phyloP scores from a whole-genome alignment of 2,888 invertebrate genomes.

The Spialia ferax region DNA sequence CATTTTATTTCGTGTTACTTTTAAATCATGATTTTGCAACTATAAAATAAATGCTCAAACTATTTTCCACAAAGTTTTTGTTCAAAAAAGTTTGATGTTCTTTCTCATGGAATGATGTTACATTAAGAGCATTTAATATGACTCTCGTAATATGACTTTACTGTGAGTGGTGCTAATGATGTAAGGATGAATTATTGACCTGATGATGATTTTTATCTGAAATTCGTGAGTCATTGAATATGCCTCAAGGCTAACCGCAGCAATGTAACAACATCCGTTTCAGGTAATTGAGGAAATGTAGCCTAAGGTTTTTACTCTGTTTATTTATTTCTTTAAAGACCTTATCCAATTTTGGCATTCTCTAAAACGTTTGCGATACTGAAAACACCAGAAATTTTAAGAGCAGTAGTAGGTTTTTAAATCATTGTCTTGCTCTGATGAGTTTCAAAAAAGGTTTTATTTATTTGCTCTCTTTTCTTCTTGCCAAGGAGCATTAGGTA shows the following conservation, averaged over 20 bases:
- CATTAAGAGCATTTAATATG: too few relatives aligned
- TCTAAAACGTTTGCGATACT: neutral
- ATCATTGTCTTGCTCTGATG: too few relatives aligned
- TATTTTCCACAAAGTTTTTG: too few relatives aligned
- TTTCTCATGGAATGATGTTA: too few relatives aligned
- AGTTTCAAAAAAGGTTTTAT: too few relatives aligned
- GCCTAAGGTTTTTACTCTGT: neutral
- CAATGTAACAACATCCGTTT: conserved; percentile 35
- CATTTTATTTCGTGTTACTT: too few relatives aligned
- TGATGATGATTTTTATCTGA: conserved; percentile 13
- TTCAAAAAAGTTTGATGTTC: too few relatives aligned
- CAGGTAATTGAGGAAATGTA: conserved; percentile 36
- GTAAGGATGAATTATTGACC: neutral
- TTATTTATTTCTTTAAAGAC: neutral
- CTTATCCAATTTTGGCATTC: neutral
- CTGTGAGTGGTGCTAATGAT: neutral
- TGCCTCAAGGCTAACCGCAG: conserved; percentile 26
- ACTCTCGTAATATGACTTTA: neutral
- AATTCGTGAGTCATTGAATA: conserved; percentile 36
- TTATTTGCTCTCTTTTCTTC: too few relatives aligned
- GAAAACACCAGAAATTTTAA: neutral
- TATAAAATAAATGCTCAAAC: too few relatives aligned
- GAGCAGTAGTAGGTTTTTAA: neutral
- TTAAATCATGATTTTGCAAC: too few relatives aligned
- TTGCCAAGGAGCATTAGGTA: neutral